Conservation (phyloP, 2,113 vertebrate species). For the Potamarius usumacintae region DNA sequence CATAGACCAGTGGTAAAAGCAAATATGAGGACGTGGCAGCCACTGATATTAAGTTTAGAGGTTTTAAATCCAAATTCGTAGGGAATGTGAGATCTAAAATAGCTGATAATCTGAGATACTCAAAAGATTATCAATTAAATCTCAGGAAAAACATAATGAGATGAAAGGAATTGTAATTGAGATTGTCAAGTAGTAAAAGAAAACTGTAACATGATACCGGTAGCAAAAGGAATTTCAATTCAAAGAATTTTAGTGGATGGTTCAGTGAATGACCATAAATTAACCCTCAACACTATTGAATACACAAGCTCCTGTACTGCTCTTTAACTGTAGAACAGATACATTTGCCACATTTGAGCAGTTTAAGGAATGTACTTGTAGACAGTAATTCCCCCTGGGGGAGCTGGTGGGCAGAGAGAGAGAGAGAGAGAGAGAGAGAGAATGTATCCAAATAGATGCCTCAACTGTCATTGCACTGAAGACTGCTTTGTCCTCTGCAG, state of each 20-base stretch:
- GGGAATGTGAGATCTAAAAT: neutral
- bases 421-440: too few relatives aligned
- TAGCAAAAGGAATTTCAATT: neutral
- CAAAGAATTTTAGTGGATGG: neutral
- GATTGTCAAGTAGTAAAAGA: neutral
- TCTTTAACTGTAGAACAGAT: neutral
- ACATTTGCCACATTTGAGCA: neutral
- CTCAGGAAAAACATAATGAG: neutral
- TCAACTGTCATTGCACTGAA: conserved; percentile 43
- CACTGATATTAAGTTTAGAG: neutral
- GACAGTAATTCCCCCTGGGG: neutral
- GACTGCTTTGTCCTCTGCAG: conserved; percentile 51
- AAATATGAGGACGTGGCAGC: neutral
- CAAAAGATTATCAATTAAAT: neutral
- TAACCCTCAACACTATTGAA: neutral
- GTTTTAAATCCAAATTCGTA: neutral
- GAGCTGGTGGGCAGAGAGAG: too few relatives aligned
- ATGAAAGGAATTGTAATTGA: neutral
- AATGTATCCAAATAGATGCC: conserved; percentile 29
- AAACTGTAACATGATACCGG: neutral
- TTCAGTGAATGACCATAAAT: neutral
- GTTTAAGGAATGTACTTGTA: neutral
- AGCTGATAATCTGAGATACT: neutral
- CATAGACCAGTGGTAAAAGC: neutral
- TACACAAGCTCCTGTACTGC: neutral